Conservation (phyloP, 2,888 invertebrate species). For the Pristionchus arcanus region DNA sequence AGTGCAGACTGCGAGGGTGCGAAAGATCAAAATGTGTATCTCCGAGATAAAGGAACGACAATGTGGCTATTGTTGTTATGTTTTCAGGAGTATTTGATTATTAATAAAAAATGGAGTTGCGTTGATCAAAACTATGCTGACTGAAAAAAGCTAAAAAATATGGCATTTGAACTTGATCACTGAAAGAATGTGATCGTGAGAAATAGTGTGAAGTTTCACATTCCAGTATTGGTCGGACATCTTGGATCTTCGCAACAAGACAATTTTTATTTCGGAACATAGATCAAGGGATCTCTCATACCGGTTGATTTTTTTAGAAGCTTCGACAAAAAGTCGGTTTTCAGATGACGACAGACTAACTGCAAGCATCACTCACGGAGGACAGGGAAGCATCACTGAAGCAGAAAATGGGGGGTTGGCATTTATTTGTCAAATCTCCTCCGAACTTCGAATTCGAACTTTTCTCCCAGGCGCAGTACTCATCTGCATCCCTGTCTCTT, state of each 20-base stretch:
- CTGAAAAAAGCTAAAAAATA: too few relatives aligned
- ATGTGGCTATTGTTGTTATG: too few relatives aligned
- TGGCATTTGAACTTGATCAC: too few relatives aligned
- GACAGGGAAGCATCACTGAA: conserved; percentile 31
- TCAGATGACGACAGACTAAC: conserved; percentile 33
- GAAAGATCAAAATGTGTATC: background rate
- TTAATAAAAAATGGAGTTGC: too few relatives aligned
- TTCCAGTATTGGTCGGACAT: conserved; percentile 31
- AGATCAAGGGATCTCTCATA: conserved; percentile 8
- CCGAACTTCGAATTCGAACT: too few relatives aligned
- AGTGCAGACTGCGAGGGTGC: background rate
- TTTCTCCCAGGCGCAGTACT: background rate
- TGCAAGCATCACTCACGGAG: conserved; percentile 40
- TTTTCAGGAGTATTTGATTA: too few relatives aligned
- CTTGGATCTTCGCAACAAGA: background rate
- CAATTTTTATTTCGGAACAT: conserved; percentile 45
- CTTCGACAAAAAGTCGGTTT: too few relatives aligned
- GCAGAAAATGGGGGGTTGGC: background rate
- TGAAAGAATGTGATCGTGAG: too few relatives aligned
- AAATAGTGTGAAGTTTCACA: too few relatives aligned
- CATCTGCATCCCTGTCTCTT: conserved; percentile 20
- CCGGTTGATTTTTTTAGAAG: too few relatives aligned
- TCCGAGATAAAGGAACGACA: too few relatives aligned
- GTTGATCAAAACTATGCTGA: too few relatives aligned
- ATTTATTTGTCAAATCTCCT: background rate